phyloP scores from a whole-genome alignment of 2,113 vertebrate genomes.

The Romanogobio albipinnatus region DNA sequence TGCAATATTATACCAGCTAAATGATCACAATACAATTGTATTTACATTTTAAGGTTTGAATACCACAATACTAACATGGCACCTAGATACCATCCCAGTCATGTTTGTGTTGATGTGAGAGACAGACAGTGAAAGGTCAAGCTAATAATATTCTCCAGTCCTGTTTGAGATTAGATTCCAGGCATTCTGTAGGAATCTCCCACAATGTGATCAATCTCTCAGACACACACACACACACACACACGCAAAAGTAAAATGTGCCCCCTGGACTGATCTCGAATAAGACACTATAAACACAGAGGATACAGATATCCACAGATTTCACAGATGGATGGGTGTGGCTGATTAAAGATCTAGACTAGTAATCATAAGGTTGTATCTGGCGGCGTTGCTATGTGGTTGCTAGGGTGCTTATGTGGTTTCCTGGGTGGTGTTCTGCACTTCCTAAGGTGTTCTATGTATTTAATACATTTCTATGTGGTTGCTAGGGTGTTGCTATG shows the following conservation, averaged over 20 bases:
- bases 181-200: slow-evolving; percentile 48
- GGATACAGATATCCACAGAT: neutral
- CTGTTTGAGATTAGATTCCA: slow-evolving; percentile 51
- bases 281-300: slow-evolving; percentile 1
- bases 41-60: neutral
- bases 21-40: neutral
- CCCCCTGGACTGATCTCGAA: slow-evolving; percentile 1
- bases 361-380: neutral
- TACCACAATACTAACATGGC: neutral
- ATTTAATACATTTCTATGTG: neutral
- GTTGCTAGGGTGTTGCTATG: neutral
- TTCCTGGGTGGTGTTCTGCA: neutral
- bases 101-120: neutral
- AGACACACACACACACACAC: slow-evolving; percentile 11
- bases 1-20: neutral
- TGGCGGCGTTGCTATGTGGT: neutral
- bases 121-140: slow-evolving; percentile 40
- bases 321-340: neutral
- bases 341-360: neutral
- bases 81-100: neutral
- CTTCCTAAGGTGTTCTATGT: neutral
- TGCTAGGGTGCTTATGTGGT: neutral
- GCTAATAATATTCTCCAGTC: slow-evolving; percentile 43
- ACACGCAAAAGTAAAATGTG: neutral
- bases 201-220: slow-evolving; percentile 26